Evolutionary conservation across 2,113 vertebrate genomes (phyloP), one percentile per base, ranked within the genome.

Genomic region (Azemiops feae): DNA sequence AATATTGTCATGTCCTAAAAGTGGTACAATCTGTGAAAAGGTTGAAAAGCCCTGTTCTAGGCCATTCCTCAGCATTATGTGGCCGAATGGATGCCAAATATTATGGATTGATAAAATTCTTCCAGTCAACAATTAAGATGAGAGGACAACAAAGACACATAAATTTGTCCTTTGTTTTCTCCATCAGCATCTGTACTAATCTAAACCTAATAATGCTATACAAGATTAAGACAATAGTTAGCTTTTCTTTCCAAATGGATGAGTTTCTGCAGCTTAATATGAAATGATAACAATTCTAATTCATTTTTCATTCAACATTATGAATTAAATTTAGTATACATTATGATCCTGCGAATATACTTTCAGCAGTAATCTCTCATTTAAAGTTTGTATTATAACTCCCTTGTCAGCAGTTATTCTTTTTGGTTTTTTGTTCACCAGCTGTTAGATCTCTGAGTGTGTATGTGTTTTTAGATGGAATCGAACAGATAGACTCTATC

Each of bases 361-460:
- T 64, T 92, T 52, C 54, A 69, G n/a, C 50, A 30, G 52, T 58
- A 86, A 86, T 53, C 81, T 86, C 16, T 43, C 86, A 58, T 86
- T 91, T 92, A 88, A 88, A n/a, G 47, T 25, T 92, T 92, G 25
- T 34, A 60, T 87, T 58, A 87, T 88, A 91, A 85, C 54, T 91
- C 90, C 34, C 53, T 57, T 69, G 47, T 25, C 27, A 88, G 27
- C 16, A 60, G 47, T 92, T 57, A 45, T 47, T 54, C 50, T 53
- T 81, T 81, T 34, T 5, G 14, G 0, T n/a, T 34, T 81, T 81
- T 81, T 53, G 53, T 39, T 54, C 54, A 23, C 34, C 90, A 91
- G 64, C 90, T 85, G 90, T 81, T 85, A 25, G 6, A 69, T 52
- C 54, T 50, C 30, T 9, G 27, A 58, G 30, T 52, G 14, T 64